Conservation (phyloP, 2,888 invertebrate genomes). For the Stenodera caucasica region DNA sequence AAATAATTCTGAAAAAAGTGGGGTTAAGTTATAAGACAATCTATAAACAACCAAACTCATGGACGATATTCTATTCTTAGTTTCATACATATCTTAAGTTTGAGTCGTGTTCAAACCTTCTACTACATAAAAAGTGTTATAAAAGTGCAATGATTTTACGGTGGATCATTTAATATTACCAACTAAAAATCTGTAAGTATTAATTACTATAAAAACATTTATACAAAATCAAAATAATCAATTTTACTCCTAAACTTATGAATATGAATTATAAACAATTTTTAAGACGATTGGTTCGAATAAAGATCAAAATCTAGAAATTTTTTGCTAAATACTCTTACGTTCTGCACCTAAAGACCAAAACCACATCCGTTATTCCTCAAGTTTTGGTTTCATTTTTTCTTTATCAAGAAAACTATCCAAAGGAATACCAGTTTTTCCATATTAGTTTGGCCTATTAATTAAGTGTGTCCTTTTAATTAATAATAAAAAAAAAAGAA, state of each 20-base stretch:
- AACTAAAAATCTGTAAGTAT: background rate
- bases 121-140: constrained; percentile 43
- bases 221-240: too few relatives aligned
- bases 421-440: background rate
- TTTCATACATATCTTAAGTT: constrained; percentile 51
- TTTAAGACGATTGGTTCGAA: too few relatives aligned
- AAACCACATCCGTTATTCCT: constrained; percentile 12
- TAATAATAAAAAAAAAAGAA: too few relatives aligned
- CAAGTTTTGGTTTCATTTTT: too few relatives aligned
- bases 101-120: constrained; percentile 44
- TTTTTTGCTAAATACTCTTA: background rate
- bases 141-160: constrained; percentile 48
- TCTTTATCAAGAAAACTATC: too few relatives aligned
- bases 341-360: background rate
- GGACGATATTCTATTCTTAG: constrained; percentile 55
- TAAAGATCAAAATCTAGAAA: background rate
- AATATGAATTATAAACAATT: too few relatives aligned
- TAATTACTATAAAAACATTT: background rate
- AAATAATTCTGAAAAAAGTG: constrained; percentile 42
- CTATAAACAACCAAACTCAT: constrained; percentile 53
- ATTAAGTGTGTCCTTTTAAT: too few relatives aligned
- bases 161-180: constrained; percentile 23
- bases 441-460: too few relatives aligned
- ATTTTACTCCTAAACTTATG: too few relatives aligned
- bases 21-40: constrained; percentile 51